Evolutionary conservation across 2,888 invertebrate species (phyloP).

Genomic region (Trissoscelio sp.): DNA sequence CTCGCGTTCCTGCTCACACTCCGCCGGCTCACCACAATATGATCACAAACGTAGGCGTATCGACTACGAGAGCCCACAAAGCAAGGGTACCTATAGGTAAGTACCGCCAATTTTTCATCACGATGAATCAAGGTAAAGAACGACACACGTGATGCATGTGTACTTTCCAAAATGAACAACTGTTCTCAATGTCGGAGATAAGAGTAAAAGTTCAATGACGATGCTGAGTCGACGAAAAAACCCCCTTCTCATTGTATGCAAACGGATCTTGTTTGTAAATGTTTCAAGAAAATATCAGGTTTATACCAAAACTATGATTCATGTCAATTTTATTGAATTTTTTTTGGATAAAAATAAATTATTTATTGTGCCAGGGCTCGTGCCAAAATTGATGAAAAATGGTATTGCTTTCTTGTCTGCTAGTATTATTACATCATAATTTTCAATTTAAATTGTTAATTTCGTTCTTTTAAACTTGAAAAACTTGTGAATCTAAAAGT

Average conservation of each 20-base stretch:
- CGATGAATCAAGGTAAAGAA: constrained; percentile 49
- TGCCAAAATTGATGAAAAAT: constrained; percentile 16
- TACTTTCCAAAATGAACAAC: constrained; percentile 42
- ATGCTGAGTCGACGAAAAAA: constrained; percentile 8
- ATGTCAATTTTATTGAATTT: constrained; percentile 7
- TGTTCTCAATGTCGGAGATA: constrained; percentile 34
- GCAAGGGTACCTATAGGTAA: constrained; percentile 87
- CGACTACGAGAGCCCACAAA: constrained; percentile 86
- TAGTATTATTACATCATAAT: no score
- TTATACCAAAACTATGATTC: no score
- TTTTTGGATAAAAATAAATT: constrained; percentile 5
- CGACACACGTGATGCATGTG: constrained; percentile 26
- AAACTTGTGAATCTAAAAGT: no score
- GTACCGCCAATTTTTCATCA: constrained; percentile 70
- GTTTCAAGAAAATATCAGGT: no score
- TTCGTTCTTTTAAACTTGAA: no score
- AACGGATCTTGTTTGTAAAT: constrained; percentile 4
- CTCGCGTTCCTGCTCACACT: constrained; percentile 84
- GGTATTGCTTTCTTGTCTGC: no score
- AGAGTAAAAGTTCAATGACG: constrained; percentile 51
- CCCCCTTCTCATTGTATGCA: constrained; percentile 27
- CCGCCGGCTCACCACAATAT: constrained; percentile 84
- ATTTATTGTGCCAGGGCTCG: not conserved
- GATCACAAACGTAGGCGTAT: constrained; percentile 90
- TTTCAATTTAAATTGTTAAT: no score